A percentile compares a stretch with the other conserved stretches of the same genome.
These are phyloP conservation scores for Premnoplex brunnescens DNA, from an alignment of 2,797 vertebrate genomes.

Conservation along the genomic window DNA sequence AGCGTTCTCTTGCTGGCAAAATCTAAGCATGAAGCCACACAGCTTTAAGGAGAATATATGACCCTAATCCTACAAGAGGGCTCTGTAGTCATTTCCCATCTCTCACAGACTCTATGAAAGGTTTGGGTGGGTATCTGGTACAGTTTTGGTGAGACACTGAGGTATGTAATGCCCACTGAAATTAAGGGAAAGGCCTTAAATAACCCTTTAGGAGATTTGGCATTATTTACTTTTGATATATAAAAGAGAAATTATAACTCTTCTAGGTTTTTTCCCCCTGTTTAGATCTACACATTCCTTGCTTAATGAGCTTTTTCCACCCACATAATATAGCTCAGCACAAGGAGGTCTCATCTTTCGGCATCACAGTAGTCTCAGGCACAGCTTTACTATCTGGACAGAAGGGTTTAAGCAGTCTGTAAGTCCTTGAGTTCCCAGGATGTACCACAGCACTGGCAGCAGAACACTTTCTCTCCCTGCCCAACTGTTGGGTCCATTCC, in stretches of 20 bases:
- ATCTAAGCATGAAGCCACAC: neutral
- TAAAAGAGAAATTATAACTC: neutral
- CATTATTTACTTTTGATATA: neutral
- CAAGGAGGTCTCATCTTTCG: neutral
- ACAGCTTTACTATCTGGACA: neutral
- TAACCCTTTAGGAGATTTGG: neutral
- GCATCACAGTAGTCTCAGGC: neutral
- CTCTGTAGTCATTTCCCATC: neutral
- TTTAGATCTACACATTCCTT: neutral
- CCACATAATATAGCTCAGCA: neutral
- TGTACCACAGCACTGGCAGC: neutral
- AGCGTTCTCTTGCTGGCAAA: neutral
- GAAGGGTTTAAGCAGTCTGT: neutral
- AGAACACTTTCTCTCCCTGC: neutral
- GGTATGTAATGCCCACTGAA: neutral
- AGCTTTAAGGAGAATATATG: neutral
- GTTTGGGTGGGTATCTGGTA: neutral
- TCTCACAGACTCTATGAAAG: neutral
- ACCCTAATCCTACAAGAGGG: neutral
- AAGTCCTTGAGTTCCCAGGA: neutral
- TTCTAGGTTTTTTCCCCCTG: fast-evolving
- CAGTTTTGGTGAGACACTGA: neutral
- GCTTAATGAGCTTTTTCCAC: neutral
- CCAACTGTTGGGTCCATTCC: neutral
- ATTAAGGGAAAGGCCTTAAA: neutral